These are phyloP conservation scores for Plotosus lineatus DNA, from an alignment of 2,113 vertebrate genomes.

Conservation along the genomic window DNA sequence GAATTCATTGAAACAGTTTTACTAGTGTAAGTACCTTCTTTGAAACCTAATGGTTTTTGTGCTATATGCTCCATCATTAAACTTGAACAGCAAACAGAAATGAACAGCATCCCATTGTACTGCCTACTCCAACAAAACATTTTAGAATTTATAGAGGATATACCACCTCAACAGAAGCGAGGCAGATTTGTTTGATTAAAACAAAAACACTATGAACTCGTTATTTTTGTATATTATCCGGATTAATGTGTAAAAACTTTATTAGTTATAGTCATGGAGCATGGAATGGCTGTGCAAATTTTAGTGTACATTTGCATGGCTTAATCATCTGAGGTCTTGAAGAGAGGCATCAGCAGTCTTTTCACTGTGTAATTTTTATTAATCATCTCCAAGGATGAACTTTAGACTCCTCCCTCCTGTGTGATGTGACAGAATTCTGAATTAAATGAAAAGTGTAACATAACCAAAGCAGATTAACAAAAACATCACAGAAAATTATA, in stretches of 20 bases:
- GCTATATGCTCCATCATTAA: slow-evolving; percentile 17
- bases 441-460: not conserved
- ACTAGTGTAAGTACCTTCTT: slow-evolving; percentile 6
- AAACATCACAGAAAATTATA: not conserved
- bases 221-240: not conserved
- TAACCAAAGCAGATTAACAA: no score
- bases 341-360: not conserved
- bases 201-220: not conserved
- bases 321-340: not conserved
- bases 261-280: not conserved
- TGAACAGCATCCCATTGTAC: not conserved
- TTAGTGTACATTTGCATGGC: not conserved
- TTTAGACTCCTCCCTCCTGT: not conserved
- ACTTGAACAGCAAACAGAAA: not conserved
- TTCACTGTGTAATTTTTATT: not conserved
- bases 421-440: not conserved
- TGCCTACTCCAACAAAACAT: not conserved
- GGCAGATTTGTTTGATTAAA: not conserved
- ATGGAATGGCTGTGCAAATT: not conserved
- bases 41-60: not conserved
- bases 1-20: not conserved
- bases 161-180: not conserved
- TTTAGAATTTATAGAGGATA: not conserved
- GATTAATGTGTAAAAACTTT: not conserved
- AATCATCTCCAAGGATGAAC: not conserved